Base-by-base conservation (phyloP, 1,140 invertebrate genomes). In the Tetragonula clypearis region DNA sequence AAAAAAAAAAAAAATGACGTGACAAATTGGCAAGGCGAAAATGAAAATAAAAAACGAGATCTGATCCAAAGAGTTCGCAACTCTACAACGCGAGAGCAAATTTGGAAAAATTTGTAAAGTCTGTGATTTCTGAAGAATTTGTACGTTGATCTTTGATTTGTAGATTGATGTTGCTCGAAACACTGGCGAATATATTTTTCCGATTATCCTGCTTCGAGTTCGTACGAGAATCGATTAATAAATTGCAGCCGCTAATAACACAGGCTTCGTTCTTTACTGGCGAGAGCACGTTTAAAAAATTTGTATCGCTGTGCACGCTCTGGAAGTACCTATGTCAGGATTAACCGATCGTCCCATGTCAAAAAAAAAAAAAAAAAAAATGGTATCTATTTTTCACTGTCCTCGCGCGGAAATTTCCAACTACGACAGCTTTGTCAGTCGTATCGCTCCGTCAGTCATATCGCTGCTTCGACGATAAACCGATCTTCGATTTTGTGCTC, bases 281-380 rank as follows among this genome's bases (percentile, higher is more conserved):
- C 23, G 6, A 21, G n/a, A 49, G 53, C 71, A 53, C 41, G 71
- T 73, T 53, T 3, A 8, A 55, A 1, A 69, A 73, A 73, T 55
- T n/a, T 26, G 23, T 73, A 66, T 26, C n/a, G 23, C 23, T 14
- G 15, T 53, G 14, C 6, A 6, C n/a, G n/a, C 71, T 35, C 35
- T 72, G 49, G 17, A 73, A 73, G 55, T 53, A 73, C 15, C 6
- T 1, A 41, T 21, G 71, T 53, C 49, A 55, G n/a, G 41, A 73
- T 53, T 55, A 73, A 73, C 71, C 41, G 53, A 73, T 72, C 35
- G 71, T 53, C 53, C 49, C 35, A 19, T 73, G 71, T 73, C 49
- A 49, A 8, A 49, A 49, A 53, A 30, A 30, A 1, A 49, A 53
- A 30, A 30, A 1, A 30, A 30, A 73, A 73, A 73, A 73, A 53